These are phyloP conservation scores for Xyliphius kryptos DNA, from an alignment of 2,113 vertebrate genomes.

Conservation along the genomic window DNA sequence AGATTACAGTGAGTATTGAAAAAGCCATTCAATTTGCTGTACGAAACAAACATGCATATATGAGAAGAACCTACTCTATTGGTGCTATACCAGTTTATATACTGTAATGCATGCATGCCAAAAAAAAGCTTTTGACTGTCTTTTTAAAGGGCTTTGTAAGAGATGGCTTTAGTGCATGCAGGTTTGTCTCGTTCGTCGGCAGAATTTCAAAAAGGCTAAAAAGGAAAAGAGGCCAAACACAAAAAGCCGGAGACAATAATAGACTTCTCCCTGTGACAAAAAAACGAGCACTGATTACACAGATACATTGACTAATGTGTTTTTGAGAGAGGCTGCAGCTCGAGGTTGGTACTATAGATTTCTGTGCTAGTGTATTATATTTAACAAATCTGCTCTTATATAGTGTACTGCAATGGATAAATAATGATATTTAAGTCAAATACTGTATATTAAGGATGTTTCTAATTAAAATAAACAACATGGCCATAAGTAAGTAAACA, in stretches of 20 bases:
- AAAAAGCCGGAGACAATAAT: background rate
- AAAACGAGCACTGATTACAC: background rate
- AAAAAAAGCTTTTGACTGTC: background rate
- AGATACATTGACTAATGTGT: background rate
- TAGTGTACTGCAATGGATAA: no score
- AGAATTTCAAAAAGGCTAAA: conserved; percentile 23
- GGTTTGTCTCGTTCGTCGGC: conserved; percentile 9
- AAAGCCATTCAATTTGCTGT: background rate
- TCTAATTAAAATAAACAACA: no score
- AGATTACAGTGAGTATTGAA: no score
- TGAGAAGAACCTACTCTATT: background rate
- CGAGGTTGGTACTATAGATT: background rate
- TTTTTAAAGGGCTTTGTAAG: conserved; percentile 17
- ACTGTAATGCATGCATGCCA: background rate
- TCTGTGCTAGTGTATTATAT: background rate
- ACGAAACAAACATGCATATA: background rate
- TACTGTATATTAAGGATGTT: no score
- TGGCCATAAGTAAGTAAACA: no score
- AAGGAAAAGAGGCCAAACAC: background rate
- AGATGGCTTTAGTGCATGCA: conserved; percentile 1
- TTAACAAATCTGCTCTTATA: background rate
- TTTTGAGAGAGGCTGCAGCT: background rate
- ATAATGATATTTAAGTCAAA: no score
- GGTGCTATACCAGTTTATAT: background rate
- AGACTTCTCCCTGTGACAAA: background rate